Percentiles rank a stretch among this genome's conserved stretches.
Evolutionary conservation across 2,113 vertebrate genomes (phyloP).

Genomic region (Oryzias javanicus): DNA sequence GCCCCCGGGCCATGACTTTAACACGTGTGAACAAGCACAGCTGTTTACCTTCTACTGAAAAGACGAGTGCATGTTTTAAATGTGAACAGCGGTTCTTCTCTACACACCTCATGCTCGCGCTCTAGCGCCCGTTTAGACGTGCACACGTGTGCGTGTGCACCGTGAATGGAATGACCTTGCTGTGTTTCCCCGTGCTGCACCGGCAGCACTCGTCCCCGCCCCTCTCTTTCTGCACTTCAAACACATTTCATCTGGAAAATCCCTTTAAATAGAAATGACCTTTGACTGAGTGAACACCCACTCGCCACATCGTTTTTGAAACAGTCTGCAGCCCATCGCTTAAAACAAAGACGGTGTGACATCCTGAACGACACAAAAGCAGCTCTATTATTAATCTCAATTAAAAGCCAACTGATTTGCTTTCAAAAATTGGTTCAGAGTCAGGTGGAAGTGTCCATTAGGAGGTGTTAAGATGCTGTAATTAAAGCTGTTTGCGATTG

Average conservation of each 20-base stretch:
- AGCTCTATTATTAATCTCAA: background rate
- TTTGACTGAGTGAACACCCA: conserved; percentile 59
- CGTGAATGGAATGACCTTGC: conserved; percentile 54
- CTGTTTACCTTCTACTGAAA: too few relatives aligned
- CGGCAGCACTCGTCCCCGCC: background rate
- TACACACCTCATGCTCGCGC: background rate
- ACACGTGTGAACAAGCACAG: too few relatives aligned
- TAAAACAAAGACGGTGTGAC: conserved; percentile 11
- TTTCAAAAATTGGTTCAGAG: conserved; percentile 1
- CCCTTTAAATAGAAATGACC: conserved; percentile 72
- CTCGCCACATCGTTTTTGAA: conserved; percentile 37
- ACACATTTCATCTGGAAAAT: conserved; percentile 62
- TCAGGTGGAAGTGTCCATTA: background rate
- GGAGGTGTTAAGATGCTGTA: too few relatives aligned
- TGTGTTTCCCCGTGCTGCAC: conserved; percentile 26
- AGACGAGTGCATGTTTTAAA: background rate
- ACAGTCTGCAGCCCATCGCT: conserved; percentile 39
- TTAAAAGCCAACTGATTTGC: background rate
- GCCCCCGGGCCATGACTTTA: too few relatives aligned
- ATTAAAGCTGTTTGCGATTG: too few relatives aligned
- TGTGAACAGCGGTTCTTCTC: background rate
- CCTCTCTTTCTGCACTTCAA: conserved; percentile 54
- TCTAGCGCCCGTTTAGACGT: conserved; percentile 5
- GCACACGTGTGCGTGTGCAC: background rate
- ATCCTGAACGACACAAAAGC: background rate